Base-by-base conservation (phyloP, 2,113 vertebrate genomes). In the Ranitomeya imitator region DNA sequence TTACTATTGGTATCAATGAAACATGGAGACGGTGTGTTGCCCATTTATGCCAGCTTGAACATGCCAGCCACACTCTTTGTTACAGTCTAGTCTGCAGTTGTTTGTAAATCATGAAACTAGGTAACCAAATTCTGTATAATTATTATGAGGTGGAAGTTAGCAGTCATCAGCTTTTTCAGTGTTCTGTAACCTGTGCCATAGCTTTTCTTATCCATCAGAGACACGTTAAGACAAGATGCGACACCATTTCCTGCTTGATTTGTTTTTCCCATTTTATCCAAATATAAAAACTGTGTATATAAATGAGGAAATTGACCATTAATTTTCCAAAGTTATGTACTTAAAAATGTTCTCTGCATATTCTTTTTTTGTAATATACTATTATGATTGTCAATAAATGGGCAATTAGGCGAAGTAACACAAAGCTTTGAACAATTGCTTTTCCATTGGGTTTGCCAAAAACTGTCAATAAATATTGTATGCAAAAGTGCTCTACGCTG, bases 401-500 rank as follows among this genome's bases (percentile, higher is more conserved):
- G 81, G 63, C 57, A 84, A 88, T 79, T 88, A 79, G 63, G 51
- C 21, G 52, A 84, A 83, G 69, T 63, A 82, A 65, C 82, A 86
- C 87, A 84, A 89, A 89, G 74, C 69, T 76, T 79, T 81, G 57
- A 86, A 81, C 89, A 89, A 86, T 82, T 74, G 52, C 55, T 71
- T 86, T 89, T 89, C 88, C 88, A 65, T 85, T 82, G 11, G 54
- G 76, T 81, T 89, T 86, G 88, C 88, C 88, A 89, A 76, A 86
- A 76, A 21, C 84, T 89, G 88, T 85, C 83, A 89, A 86, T 86
- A 89, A 86, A 89, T 82, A 82, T 83, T 89, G 87, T 79, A 88
- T 85, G 81, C 81, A 88, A 69, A 88, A 85, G 81, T 65, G 59
- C 82, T 88, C 37, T 78, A 45, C 63, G n/a, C 37, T 67, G 74